Percentiles rank a stretch among this genome's conserved stretches.
Conservation (phyloP, 1,140 invertebrate species). For the Macrobrachium rosenbergii region DNA sequence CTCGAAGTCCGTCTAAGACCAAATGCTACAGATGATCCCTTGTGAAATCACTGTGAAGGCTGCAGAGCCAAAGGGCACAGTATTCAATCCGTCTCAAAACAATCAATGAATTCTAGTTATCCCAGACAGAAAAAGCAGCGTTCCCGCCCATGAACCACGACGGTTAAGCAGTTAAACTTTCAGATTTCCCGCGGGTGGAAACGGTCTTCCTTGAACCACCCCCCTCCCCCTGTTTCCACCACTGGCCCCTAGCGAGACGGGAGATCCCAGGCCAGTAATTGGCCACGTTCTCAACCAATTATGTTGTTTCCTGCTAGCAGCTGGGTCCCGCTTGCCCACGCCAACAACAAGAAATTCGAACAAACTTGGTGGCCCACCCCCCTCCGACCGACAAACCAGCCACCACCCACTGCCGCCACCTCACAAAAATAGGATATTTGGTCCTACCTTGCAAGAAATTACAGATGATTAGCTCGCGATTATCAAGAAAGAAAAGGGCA, state of each 20-base stretch:
- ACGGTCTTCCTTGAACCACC: neutral
- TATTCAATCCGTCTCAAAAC: too few species aligned
- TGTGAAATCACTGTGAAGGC: too few species aligned
- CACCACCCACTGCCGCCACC: slow-evolving; percentile 5
- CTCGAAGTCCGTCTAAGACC: too few species aligned
- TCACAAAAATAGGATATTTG: slow-evolving; percentile 10
- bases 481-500: too few species aligned
- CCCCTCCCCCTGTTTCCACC: too few species aligned
- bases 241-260: slow-evolving; percentile 16
- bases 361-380: slow-evolving; percentile 16
- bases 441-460: slow-evolving; percentile 34
- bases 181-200: slow-evolving; percentile 52
- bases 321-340: slow-evolving; percentile 30
- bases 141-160: slow-evolving; percentile 17
- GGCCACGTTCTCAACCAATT: slow-evolving; percentile 60
- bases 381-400: neutral
- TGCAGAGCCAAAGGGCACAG: too few species aligned
- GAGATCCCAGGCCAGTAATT: slow-evolving; percentile 52
- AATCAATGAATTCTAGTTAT: neutral
- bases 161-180: slow-evolving; percentile 54
- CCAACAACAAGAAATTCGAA: slow-evolving; percentile 45
- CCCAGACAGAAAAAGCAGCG: neutral
- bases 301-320: slow-evolving; percentile 54
- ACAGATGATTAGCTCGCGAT: too few species aligned
- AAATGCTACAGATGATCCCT: too few species aligned